Conservation (phyloP, 2,888 invertebrate species). For the Agrilus cyanescens region DNA sequence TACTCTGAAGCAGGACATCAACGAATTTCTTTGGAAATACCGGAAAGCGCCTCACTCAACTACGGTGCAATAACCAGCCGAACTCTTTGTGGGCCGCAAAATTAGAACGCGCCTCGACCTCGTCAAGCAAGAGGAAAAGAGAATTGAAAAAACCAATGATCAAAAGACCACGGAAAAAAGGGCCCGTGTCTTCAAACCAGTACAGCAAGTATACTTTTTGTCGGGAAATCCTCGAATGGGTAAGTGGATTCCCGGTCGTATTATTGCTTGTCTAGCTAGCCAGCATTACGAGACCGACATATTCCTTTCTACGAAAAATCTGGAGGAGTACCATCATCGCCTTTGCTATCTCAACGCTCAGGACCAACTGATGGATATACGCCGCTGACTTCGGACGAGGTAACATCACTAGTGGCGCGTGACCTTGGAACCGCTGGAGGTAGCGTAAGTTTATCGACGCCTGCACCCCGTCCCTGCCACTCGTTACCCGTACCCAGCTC, state of each 20-base stretch:
- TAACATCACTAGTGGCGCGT: too few relatives aligned
- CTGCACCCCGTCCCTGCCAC: too few relatives aligned
- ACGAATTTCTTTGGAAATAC: constrained; percentile 8
- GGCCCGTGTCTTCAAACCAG: neutral
- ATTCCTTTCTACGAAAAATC: too few relatives aligned
- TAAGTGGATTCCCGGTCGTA: constrained; percentile 1
- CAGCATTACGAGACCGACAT: neutral
- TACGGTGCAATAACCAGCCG: constrained; percentile 11
- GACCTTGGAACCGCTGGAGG: too few relatives aligned
- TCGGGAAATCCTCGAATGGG: neutral
- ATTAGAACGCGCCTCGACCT: constrained; percentile 10
- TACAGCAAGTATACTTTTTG: neutral
- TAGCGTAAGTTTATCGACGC: too few relatives aligned
- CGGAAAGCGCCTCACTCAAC: constrained; percentile 12
- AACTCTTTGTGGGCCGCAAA: constrained; percentile 8
- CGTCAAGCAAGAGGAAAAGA: neutral
- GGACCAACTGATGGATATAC: too few relatives aligned
- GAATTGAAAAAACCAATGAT: too few relatives aligned
- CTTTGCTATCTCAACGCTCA: too few relatives aligned
- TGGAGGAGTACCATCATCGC: too few relatives aligned
- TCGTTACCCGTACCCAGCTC: too few relatives aligned
- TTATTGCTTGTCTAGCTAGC: neutral
- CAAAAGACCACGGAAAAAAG: neutral
- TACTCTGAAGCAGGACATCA: constrained; percentile 3
- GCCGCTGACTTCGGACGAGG: too few relatives aligned